Percentiles rank a stretch among this genome's conserved stretches.
phyloP scores from a whole-genome alignment of 1,140 invertebrate genomes.

The Platyscapa corneri region DNA sequence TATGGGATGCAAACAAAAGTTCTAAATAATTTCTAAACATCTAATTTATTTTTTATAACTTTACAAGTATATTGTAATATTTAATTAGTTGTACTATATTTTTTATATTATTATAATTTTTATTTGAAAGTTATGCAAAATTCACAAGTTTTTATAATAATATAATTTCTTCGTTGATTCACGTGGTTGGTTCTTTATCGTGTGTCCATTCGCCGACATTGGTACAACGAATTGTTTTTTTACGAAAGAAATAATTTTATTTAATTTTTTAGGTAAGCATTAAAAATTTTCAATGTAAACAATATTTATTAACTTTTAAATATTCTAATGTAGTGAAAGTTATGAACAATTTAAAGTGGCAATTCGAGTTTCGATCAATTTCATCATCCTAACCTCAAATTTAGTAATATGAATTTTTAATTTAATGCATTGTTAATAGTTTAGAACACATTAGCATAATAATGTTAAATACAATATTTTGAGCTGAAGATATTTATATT shows the following conservation, averaged over 20 bases:
- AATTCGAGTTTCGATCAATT: neutral
- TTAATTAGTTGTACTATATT: neutral
- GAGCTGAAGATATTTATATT: no score
- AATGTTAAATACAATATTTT: no score
- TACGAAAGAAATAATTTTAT: slow-evolving; percentile 10
- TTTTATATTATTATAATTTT: neutral
- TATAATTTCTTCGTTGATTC: slow-evolving; percentile 36
- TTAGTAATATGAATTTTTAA: neutral
- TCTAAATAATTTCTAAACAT: neutral
- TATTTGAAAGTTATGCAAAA: neutral
- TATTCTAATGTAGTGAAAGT: neutral
- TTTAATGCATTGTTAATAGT: neutral
- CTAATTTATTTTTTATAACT: neutral
- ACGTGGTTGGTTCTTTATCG: slow-evolving; percentile 26
- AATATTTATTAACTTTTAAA: neutral
- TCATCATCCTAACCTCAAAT: slow-evolving; percentile 60
- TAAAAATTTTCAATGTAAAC: neutral
- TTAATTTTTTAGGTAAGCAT: slow-evolving; percentile 31
- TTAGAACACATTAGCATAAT: neutral
- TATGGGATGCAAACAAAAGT: neutral
- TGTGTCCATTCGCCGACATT: slow-evolving; percentile 9
- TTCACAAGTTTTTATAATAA: neutral
- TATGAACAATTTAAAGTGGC: neutral
- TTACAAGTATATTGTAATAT: neutral
- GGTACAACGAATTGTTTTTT: neutral